These are phyloP conservation scores for Pantherophis guttatus DNA, from an alignment of 2,113 vertebrate genomes.

Conservation along the genomic window DNA sequence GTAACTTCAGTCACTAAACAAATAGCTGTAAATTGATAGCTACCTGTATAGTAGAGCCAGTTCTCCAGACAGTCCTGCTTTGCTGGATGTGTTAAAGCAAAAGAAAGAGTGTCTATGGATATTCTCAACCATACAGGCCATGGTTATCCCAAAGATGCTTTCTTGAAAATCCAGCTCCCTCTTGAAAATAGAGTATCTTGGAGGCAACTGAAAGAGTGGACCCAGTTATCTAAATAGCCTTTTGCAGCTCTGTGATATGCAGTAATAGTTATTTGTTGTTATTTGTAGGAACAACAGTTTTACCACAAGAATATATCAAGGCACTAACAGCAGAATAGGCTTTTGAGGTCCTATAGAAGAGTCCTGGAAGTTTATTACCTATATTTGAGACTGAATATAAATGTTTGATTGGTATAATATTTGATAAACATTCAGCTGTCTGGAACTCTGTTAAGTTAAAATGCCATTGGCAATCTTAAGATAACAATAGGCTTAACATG, in stretches of 20 bases:
- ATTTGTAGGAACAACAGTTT: neutral
- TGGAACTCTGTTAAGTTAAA: neutral
- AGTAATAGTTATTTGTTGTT: neutral
- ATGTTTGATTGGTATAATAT: neutral
- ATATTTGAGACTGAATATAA: neutral
- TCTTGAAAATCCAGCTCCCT: neutral
- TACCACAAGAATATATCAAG: neutral
- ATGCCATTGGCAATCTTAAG: neutral
- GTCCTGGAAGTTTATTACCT: neutral
- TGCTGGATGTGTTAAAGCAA: neutral
- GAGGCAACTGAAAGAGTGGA: neutral
- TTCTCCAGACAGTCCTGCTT: neutral
- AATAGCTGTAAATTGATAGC: neutral
- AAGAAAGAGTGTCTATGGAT: neutral
- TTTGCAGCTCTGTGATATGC: neutral
- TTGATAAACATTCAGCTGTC: neutral
- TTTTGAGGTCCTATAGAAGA: neutral
- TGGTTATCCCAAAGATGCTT: neutral
- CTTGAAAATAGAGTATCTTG: neutral
- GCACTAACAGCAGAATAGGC: neutral
- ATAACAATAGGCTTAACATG: neutral
- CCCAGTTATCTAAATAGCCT: neutral
- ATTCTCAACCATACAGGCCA: neutral
- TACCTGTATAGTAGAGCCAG: neutral
- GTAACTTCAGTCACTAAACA: neutral